phyloP scores from a whole-genome alignment of 2,797 vertebrate genomes.

The Borostomias antarcticus region DNA sequence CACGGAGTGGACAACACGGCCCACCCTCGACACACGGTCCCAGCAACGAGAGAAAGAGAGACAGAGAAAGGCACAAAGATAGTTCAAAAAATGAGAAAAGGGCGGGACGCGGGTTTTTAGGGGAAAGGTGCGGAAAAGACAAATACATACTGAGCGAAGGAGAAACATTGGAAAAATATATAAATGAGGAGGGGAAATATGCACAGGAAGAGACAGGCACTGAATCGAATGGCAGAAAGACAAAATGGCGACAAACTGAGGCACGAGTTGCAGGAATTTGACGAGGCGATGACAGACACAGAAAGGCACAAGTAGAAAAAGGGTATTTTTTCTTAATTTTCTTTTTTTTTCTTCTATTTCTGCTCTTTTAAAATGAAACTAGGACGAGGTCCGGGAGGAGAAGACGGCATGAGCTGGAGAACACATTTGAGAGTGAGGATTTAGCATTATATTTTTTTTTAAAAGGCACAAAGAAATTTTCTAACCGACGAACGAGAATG shows the following conservation, averaged over 20 bases:
- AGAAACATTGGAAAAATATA: constrained; percentile 13
- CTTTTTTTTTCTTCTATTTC: constrained; percentile 29
- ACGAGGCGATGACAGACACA: constrained; percentile 54
- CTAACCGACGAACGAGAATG: constrained; percentile 57
- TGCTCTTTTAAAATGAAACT: constrained; percentile 41
- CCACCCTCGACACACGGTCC: constrained; percentile 74
- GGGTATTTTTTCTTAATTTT: constrained; percentile 44
- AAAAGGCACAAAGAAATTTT: constrained; percentile 73
- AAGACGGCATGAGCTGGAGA: constrained; percentile 26
- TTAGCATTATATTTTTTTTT: constrained; percentile 27
- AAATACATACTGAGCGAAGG: constrained; percentile 38
- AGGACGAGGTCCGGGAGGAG: constrained; percentile 36
- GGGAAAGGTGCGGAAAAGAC: constrained; percentile 34
- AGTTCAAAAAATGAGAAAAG: constrained; percentile 50
- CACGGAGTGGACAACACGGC: constrained; percentile 61
- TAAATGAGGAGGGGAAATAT: constrained; percentile 9
- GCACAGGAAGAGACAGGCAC: constrained; percentile 34
- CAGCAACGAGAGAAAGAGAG: constrained; percentile 75
- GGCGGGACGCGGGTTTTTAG: constrained; percentile 37
- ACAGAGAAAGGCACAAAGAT: constrained; percentile 76
- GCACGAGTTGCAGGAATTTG: constrained; percentile 43
- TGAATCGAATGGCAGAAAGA: constrained; percentile 35
- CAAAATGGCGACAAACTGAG: constrained; percentile 34
- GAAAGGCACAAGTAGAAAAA: constrained; percentile 78
- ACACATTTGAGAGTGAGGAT: constrained; percentile 28